phyloP scores from a whole-genome alignment of 2,113 vertebrate genomes.

The Rhea americana region DNA sequence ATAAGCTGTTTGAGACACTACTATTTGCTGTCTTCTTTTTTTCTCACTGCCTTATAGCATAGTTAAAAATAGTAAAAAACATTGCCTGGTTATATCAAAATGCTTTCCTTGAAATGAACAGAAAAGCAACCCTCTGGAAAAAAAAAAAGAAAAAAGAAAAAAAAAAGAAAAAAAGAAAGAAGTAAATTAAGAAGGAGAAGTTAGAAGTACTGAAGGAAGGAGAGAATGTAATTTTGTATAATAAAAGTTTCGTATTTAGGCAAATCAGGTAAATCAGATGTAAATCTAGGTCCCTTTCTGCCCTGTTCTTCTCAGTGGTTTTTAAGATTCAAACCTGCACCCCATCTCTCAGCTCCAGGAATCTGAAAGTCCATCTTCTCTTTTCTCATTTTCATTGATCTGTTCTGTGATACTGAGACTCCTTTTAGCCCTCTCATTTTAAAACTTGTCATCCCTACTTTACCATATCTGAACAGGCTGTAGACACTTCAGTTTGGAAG shows the following conservation, averaged over 20 bases:
- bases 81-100: background rate
- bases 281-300: background rate
- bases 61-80: background rate
- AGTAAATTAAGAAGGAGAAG: background rate
- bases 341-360: background rate
- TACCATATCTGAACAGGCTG: background rate
- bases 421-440: background rate
- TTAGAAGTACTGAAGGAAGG: background rate
- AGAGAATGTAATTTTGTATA: background rate
- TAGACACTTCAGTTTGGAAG: background rate
- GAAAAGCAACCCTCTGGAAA: background rate
- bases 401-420: background rate
- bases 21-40: background rate
- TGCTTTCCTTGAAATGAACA: background rate
- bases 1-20: background rate
- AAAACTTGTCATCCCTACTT: background rate
- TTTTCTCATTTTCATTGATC: background rate
- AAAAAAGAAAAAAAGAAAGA: background rate
- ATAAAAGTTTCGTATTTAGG: background rate
- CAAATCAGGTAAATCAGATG: background rate
- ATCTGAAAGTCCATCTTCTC: background rate
- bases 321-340: background rate
- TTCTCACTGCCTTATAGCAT: background rate
- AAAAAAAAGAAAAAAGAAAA: background rate
- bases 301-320: background rate